Conservation (phyloP, 2,113 vertebrate species). For the Typhlomys cinereus region DNA sequence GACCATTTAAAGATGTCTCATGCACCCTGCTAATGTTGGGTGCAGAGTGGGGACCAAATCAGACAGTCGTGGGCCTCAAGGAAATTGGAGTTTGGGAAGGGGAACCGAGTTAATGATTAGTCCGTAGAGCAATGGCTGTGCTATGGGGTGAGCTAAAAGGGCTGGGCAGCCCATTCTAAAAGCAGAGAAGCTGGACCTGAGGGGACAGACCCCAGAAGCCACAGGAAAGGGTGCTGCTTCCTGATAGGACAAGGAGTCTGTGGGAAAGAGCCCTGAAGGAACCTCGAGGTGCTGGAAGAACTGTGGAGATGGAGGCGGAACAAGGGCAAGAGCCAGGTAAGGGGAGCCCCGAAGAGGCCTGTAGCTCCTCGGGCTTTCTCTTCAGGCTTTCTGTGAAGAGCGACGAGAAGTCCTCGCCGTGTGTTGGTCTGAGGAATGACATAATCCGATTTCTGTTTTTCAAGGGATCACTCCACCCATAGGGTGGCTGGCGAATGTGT, state of each 20-base stretch:
- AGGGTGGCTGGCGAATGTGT: neutral
- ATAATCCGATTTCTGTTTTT: constrained; percentile 48
- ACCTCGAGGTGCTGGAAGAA: neutral
- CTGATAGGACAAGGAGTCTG: neutral
- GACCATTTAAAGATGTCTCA: neutral
- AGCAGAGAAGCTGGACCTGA: neutral
- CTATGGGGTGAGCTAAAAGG: neutral
- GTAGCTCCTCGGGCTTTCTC: neutral
- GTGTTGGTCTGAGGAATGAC: constrained; percentile 51
- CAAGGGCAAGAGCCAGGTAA: neutral
- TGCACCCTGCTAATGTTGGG: neutral
- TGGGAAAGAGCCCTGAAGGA: neutral
- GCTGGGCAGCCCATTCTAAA: neutral
- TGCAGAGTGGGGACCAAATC: neutral
- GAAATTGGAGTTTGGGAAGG: neutral
- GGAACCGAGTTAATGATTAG: neutral
- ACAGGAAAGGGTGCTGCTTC: neutral
- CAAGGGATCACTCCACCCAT: constrained; percentile 39
- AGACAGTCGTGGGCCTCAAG: neutral
- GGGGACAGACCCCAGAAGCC: neutral
- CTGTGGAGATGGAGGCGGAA: neutral
- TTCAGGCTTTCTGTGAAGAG: constrained; percentile 14
- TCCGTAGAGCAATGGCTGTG: too few species aligned
- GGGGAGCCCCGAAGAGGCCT: neutral
- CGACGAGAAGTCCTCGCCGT: neutral